Base-by-base conservation (phyloP, 2,113 vertebrate genomes). In the Delphinus delphis region DNA sequence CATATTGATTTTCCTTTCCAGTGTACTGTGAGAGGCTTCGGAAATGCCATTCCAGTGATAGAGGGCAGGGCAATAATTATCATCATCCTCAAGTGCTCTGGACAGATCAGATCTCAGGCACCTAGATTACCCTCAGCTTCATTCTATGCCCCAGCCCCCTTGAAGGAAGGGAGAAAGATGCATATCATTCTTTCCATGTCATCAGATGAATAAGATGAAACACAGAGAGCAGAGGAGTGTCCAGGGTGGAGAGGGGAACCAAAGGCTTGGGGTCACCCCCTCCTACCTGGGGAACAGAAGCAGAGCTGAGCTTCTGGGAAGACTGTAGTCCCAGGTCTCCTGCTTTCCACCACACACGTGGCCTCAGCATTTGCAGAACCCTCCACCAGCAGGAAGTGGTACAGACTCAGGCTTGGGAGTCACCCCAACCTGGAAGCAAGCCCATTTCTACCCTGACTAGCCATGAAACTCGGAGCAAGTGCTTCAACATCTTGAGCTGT, bases 251-350 rank as follows among this genome's bases (percentile, higher is more conserved):
- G 21, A 73, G 58, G 2, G 12, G 25, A 25, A 14, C 13, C 67
- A 15, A 0, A 18, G 63, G 8, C 2, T 0, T 65, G 28, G 38
- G 44, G 21, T 31, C 13, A 0, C 5, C 5, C 55, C 1, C 11
- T 44, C 13, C 70, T 17, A 10, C 67, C 25, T 21, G 62, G 58
- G 60, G 58, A 26, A 15, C 8, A 79, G 87, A 63, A 71, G 33
- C 47, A 31, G 80, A 53, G 26, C 58, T 17, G 71, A 68, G 76
- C 38, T 41, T 7, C 2, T 47, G 12, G 3, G 86, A 50, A 31
- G 77, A 33, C 11, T 0, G 11, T 0, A 36, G 1, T 0, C 13
- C 44, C 3, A 0, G 0, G 11, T 18, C 4, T 14, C 47, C 58
- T 17, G 60, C 44, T 60, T 53, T n/a, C n/a, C 5, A 18, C 2